Evolutionary conservation across 2,797 vertebrate species (phyloP).

Genomic region (Arremon aurantiirostris): DNA sequence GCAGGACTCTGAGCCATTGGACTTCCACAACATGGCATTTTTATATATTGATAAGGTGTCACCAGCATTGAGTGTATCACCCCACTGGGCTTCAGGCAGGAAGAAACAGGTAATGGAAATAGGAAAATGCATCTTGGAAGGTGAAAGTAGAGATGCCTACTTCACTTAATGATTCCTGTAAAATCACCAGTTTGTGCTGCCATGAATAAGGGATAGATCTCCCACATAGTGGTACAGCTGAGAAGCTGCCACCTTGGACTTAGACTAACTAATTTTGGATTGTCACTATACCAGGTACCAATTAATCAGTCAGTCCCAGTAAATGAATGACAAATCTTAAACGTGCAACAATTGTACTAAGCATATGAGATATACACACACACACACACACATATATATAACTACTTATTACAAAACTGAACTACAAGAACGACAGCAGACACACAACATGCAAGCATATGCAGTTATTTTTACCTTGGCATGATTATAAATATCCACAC

Average conservation of each 20-base stretch:
- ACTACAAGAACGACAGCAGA: not conserved
- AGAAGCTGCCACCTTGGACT: not conserved
- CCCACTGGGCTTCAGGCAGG: not conserved
- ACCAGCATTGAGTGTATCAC: not conserved
- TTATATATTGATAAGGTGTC: slow-evolving; percentile 27
- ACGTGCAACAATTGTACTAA: not conserved
- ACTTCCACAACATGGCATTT: not conserved
- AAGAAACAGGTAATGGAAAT: not conserved
- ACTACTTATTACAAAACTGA: not conserved
- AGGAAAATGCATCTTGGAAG: not conserved
- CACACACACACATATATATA: too few relatives aligned
- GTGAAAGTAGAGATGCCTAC: not conserved
- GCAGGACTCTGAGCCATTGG: not conserved
- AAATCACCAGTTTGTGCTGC: not conserved
- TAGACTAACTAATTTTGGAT: not conserved
- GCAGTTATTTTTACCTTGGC: slow-evolving; percentile 84
- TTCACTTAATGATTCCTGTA: not conserved
- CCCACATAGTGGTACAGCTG: not conserved
- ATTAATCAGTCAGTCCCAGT: not conserved
- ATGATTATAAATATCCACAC: slow-evolving; percentile 98
- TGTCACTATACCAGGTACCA: not conserved
- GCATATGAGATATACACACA: too few relatives aligned
- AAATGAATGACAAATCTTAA: not conserved
- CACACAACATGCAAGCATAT: not conserved
- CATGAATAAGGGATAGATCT: not conserved